Evolutionary conservation across 2,797 vertebrate species (phyloP), one percentile per base, ranked within the genome.

Genomic region (Brachyalestes nurse): DNA sequence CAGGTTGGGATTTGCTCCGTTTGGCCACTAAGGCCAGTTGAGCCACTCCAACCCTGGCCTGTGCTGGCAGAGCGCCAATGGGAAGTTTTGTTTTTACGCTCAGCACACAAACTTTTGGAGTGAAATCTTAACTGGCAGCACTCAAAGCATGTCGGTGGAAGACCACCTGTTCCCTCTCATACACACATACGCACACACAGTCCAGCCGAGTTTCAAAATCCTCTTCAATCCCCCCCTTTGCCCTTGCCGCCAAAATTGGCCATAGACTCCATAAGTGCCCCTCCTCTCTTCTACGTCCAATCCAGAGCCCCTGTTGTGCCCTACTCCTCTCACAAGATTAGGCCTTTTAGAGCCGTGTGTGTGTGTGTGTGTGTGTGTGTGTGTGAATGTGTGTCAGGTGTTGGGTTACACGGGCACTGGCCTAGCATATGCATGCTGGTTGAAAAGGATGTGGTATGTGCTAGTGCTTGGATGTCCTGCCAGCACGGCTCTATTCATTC

Each of bases 81-180:
- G 76, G 73, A 82, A 82, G 77, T 64, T 74, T 70, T 53, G 64
- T 83, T 78, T 53, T 72, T 70, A 64, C 57, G 23, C 67, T 45
- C 51, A 61, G 58, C 40, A 75, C 81, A 61, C 25, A 47, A 72
- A 69, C 66, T 72, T 85, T 86, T 86, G 72, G 79, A 91, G 87
- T 89, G 89, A 90, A 91, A 92, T 90, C 83, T 87, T 91, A 89
- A 91, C 92, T 89, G 86, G 87, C 83, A 89, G 83, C 85, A 86
- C 89, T 93, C 83, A 89, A 88, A 91, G 87, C 90, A 90, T 84
- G 88, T 93, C 92, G 93, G 88, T 93, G 92, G 89, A 92, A 91
- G 88, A 89, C 91, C 94, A 93, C 93, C 94, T 93, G 93, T 93
- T 92, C 61, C 62, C 88, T 77, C 85, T 62, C 61, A n/a, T 23